Percentiles rank a stretch among this genome's conserved stretches.
These are phyloP conservation scores for Pelobates cultripes DNA, from an alignment of 2,797 vertebrate genomes.

Conservation along the genomic window DNA sequence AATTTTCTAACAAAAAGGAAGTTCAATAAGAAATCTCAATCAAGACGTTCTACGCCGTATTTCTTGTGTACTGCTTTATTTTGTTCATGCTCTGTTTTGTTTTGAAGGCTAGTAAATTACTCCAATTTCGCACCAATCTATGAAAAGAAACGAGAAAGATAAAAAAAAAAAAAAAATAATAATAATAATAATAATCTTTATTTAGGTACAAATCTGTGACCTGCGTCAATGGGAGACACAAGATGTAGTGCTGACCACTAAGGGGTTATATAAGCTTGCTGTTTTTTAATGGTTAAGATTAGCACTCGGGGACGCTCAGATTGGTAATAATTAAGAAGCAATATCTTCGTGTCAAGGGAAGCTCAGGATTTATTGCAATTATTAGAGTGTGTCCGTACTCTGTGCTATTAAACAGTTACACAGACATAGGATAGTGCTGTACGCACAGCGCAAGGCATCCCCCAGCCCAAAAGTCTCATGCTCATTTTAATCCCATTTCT, in stretches of 20 bases:
- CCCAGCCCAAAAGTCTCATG: conserved; percentile 1
- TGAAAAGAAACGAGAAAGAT: not conserved
- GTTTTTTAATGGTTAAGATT: not conserved
- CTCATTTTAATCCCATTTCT: conserved; percentile 34
- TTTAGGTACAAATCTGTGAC: too few species aligned
- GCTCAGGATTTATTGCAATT: conserved; percentile 5
- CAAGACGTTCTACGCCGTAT: not conserved
- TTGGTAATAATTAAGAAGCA: conserved; percentile 2
- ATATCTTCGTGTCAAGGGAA: not conserved
- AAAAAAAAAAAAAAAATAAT: not conserved
- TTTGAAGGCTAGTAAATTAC: not conserved
- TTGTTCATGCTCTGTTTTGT: not conserved
- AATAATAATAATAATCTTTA: too few species aligned
- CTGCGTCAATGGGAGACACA: not conserved
- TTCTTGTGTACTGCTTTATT: too few species aligned
- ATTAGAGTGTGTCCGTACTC: not conserved
- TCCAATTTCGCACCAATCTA: not conserved
- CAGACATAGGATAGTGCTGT: not conserved
- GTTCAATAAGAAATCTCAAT: not conserved
- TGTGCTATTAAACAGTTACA: not conserved
- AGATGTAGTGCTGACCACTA: not conserved
- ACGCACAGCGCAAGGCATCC: not conserved
- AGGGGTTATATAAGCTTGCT: not conserved
- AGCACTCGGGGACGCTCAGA: not conserved
- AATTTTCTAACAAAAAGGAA: not conserved